Percentiles rank a stretch among this genome's conserved stretches.
phyloP scores from a whole-genome alignment of 2,888 invertebrate species.

The Cordilura impudica region DNA sequence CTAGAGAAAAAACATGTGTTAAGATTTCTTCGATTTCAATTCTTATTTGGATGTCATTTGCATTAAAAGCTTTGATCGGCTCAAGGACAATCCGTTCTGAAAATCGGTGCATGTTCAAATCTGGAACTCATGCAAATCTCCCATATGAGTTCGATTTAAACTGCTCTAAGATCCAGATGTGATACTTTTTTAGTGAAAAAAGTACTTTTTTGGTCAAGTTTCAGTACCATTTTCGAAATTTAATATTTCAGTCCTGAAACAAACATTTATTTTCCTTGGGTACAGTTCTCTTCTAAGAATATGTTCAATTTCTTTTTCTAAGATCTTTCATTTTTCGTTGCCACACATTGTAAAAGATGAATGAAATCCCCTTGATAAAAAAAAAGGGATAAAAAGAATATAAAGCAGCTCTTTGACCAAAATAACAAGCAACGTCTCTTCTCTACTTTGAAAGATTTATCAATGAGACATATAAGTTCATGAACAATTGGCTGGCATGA shows the following conservation, averaged over 20 bases:
- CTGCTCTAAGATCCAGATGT: no score
- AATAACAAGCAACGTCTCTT: conserved; percentile 18
- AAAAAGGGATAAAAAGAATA: conserved; percentile 7
- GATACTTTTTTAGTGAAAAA: no score
- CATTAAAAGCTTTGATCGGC: no score
- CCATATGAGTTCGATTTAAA: no score
- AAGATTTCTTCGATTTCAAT: no score
- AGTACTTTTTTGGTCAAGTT: no score
- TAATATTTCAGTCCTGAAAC: background rate
- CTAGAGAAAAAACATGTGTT: no score
- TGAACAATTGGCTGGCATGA: conserved; percentile 57
- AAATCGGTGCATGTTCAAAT: no score
- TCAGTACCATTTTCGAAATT: no score
- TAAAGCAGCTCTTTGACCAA: conserved; percentile 39
- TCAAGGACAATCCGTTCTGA: no score
- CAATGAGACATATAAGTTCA: conserved; percentile 58
- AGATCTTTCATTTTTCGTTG: conserved; percentile 16
- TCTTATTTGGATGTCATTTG: no score
- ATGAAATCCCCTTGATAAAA: conserved; percentile 44
- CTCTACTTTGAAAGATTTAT: conserved; percentile 51
- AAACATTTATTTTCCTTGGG: background rate
- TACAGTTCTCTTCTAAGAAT: conserved; percentile 23
- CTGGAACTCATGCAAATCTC: no score
- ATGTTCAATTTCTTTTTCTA: conserved; percentile 8
- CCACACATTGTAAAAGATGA: conserved; percentile 47